Evolutionary conservation across 2,797 vertebrate species (phyloP).

Genomic region (Premnoplex brunnescens): DNA sequence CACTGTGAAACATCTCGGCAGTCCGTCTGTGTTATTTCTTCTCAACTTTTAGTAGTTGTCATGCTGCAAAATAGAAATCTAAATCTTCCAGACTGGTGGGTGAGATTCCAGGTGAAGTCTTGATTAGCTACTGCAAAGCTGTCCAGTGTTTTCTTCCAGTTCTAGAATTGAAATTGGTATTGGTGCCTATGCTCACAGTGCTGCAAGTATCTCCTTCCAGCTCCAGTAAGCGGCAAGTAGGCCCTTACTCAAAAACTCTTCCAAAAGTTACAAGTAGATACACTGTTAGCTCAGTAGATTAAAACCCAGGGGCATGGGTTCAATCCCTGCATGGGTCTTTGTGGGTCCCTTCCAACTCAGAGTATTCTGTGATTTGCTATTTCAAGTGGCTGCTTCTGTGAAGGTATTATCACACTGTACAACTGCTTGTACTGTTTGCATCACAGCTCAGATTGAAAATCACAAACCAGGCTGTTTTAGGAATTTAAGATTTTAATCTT

Average conservation of each 20-base stretch:
- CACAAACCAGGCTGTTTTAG: neutral
- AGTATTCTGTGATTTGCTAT: neutral
- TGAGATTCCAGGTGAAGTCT: neutral
- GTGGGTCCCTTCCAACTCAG: neutral
- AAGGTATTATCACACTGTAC: neutral
- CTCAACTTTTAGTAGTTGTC: rapidly evolving
- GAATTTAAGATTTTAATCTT: neutral
- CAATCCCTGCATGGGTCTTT: neutral
- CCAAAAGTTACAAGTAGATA: neutral
- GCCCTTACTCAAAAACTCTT: neutral
- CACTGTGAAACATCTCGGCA: neutral
- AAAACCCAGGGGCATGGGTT: neutral
- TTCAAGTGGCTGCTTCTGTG: neutral
- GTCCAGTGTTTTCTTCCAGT: neutral
- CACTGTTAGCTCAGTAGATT: neutral
- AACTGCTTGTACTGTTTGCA: neutral
- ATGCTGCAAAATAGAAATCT: neutral
- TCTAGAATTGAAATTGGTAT: neutral
- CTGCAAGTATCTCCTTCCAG: neutral
- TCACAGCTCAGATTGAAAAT: neutral
- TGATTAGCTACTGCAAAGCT: neutral
- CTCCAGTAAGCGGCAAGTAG: neutral
- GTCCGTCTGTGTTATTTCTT: neutral
- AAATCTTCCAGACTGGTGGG: neutral
- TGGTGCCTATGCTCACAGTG: neutral